Conservation (phyloP, 2,113 vertebrate genomes). For the Apodemus speciosus region DNA sequence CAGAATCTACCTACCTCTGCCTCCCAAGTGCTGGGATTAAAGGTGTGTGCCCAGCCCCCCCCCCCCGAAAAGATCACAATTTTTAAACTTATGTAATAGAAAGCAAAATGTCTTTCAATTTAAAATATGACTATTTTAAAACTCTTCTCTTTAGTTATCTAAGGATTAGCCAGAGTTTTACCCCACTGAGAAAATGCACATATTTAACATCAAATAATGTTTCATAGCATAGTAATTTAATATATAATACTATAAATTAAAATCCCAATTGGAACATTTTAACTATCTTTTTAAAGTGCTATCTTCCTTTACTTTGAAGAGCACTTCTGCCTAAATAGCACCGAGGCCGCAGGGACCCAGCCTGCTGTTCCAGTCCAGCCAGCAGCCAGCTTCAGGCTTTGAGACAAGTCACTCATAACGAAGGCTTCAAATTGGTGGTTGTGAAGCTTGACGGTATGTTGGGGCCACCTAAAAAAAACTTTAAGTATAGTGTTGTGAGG, state of each 20-base stretch:
- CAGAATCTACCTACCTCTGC: background rate
- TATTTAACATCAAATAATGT: conserved; percentile 15
- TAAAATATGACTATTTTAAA: conserved; percentile 20
- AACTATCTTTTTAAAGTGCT: background rate
- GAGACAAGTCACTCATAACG: background rate
- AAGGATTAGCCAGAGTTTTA: conserved; percentile 35
- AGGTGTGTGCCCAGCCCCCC: background rate
- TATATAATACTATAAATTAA: conserved; percentile 33
- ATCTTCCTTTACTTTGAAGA: conserved; percentile 15
- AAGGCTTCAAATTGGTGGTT: conserved; percentile 9
- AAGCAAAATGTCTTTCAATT: background rate
- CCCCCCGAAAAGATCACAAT: conserved; percentile 19
- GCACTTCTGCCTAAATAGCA: background rate
- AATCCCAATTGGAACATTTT: background rate
- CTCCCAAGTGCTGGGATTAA: background rate
- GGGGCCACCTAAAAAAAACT: background rate
- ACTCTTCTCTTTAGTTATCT: background rate
- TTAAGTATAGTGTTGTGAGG: background rate
- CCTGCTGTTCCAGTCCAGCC: background rate
- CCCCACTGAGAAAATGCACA: background rate
- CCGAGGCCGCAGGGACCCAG: background rate
- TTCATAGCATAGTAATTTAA: conserved; percentile 21
- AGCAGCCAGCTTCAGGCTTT: conserved; percentile 7
- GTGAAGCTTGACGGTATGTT: background rate
- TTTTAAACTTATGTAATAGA: conserved; percentile 23